phyloP scores from a whole-genome alignment of 2,888 invertebrate species.

The Craniophora ligustri region DNA sequence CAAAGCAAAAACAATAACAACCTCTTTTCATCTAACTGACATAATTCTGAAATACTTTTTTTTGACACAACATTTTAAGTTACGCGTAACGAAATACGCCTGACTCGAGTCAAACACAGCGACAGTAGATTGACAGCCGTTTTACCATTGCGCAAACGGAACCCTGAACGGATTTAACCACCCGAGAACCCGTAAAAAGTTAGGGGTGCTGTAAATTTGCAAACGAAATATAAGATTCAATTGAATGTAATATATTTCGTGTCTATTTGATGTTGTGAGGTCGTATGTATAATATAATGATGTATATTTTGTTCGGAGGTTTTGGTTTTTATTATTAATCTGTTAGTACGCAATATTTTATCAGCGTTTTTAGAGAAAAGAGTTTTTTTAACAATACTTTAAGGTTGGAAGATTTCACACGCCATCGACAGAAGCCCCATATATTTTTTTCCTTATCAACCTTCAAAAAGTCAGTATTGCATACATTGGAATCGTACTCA shows the following conservation, averaged over 20 bases:
- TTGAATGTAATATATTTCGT: conserved; percentile 55
- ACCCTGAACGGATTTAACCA: conserved; percentile 50
- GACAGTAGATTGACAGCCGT: conserved; percentile 24
- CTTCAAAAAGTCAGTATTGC: too few relatives aligned
- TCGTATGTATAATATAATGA: too few relatives aligned
- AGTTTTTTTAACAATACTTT: too few relatives aligned
- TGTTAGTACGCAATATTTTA: too few relatives aligned
- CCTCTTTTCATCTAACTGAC: neutral
- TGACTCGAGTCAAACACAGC: conserved; percentile 12
- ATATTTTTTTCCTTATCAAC: conserved; percentile 15
- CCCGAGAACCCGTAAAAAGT: conserved; percentile 50
- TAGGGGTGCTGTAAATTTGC: conserved; percentile 48
- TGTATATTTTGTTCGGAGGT: too few relatives aligned
- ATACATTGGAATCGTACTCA: too few relatives aligned
- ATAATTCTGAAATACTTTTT: neutral
- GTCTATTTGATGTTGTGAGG: conserved; percentile 35
- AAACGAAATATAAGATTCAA: conserved; percentile 53
- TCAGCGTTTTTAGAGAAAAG: too few relatives aligned
- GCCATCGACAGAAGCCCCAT: too few relatives aligned
- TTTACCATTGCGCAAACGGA: conserved; percentile 18
- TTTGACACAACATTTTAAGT: neutral
- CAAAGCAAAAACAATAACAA: neutral
- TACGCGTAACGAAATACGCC: neutral
- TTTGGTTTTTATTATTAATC: too few relatives aligned
- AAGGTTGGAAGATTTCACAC: too few relatives aligned